phyloP scores from a whole-genome alignment of 2,888 invertebrate species.

The Epicampocera succincta region DNA sequence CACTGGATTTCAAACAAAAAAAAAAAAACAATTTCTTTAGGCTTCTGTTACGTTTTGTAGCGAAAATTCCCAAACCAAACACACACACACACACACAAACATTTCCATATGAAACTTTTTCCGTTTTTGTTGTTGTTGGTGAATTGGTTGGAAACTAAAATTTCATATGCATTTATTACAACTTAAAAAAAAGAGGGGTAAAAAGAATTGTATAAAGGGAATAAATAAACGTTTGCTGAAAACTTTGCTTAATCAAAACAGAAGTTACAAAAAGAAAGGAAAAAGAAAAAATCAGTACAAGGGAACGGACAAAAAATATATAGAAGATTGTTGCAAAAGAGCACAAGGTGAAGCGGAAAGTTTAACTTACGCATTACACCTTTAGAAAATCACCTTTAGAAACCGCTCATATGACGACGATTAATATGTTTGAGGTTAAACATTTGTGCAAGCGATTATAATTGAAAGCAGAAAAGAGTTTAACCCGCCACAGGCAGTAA shows the following conservation, averaged over 20 bases:
- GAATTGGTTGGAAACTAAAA: background rate
- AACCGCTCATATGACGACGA: background rate
- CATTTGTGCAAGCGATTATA: background rate
- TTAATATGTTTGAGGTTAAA: too few species aligned
- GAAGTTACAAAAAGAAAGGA: conserved; percentile 2
- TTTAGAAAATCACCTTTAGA: conserved; percentile 14
- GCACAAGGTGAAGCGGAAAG: background rate
- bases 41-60: conserved; percentile 13
- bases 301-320: background rate
- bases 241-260: conserved; percentile 27
- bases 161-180: conserved; percentile 13
- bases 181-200: background rate
- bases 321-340: background rate
- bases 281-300: background rate
- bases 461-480: background rate
- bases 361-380: conserved; percentile 15
- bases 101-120: conserved; percentile 14
- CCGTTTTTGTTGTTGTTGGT: background rate
- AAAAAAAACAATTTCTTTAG: conserved; percentile 24
- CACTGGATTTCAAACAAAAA: conserved; percentile 3
- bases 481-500: too few species aligned
- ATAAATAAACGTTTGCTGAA: conserved; percentile 35
- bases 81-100: too few species aligned
- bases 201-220: background rate
- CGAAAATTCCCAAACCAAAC: background rate